Conservation (phyloP, 1,140 invertebrate genomes). For the Zaprionus capensis region DNA sequence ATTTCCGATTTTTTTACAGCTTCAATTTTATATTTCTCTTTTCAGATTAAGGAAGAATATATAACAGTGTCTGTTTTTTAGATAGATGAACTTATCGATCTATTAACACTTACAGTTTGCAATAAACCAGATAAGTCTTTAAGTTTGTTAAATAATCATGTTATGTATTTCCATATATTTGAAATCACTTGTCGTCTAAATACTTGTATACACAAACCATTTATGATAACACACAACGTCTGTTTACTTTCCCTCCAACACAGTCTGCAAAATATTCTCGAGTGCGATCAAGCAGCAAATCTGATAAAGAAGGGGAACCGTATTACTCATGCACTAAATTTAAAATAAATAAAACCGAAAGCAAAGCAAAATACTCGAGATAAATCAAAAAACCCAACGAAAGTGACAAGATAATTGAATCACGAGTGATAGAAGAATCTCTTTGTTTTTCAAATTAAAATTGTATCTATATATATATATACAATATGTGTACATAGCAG, state of each 20-base stretch:
- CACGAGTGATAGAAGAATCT: background rate
- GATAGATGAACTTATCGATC: no score
- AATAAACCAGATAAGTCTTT: no score
- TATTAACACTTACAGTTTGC: no score
- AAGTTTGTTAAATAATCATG: no score
- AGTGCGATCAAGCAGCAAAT: background rate
- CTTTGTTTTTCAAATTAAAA: no score
- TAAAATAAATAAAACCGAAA: slow-evolving; percentile 6
- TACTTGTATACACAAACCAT: background rate
- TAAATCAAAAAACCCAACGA: background rate
- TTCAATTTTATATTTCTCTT: background rate
- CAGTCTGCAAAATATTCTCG: background rate
- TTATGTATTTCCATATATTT: background rate
- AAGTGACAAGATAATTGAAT: background rate
- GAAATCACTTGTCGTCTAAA: background rate
- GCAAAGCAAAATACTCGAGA: slow-evolving; percentile 3
- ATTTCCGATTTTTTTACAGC: background rate
- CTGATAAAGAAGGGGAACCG: background rate
- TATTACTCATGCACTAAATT: slow-evolving; percentile 5
- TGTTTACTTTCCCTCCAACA: background rate
- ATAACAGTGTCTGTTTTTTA: no score
- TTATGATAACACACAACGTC: background rate
- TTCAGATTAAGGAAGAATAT: background rate
- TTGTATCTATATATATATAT: background rate
- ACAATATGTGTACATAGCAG: background rate